Evolutionary conservation across 2,888 invertebrate species (phyloP), one percentile per base, ranked within the genome.

Genomic region (Pterostichus niger): DNA sequence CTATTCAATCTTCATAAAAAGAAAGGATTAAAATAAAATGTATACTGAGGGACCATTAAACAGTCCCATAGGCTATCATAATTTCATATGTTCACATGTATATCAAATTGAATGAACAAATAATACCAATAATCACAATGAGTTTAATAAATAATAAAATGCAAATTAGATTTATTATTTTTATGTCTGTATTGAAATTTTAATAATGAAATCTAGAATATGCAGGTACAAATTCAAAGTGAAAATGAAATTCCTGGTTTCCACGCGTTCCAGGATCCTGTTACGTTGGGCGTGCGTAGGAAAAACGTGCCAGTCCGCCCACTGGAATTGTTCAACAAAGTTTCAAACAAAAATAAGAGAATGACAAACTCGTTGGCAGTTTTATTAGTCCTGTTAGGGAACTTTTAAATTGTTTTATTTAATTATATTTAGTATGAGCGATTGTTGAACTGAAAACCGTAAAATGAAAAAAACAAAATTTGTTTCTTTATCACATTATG

Each of bases 331-430:
- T 52, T 75, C 75, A 75, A 75, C 75, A 44, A 75, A 75, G 75
- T 75, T 75, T 31, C 49, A 31, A 75, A 75, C 75, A 75, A 52
- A 75, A 75, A 75, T 75, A 75, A 75, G 52, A 75, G 33, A 75
- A 75, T 75, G 75, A 75, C 75, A 75, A 75, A 75, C 75, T 75
- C 75, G 75, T 75, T 52, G 52, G 31, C 52, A 75, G 75, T 75
- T 52, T 75, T 75, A 75, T 75, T 52, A 75, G 49, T 31, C 40
- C 40, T 75, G 75, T 75, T 75, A 75, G n/a, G 24, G 52, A 75
- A 71, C 49, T 49, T 75, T 75, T 52, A 52, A 52, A 75, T 75
- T 75, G 75, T 75, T 75, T 75, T 75, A 75, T 75, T 52, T 75
- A 75, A 75, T 75, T 75, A 75, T 75, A 52, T 75, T 75, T 75